Base-by-base conservation (phyloP, 2,113 vertebrate species). In the Microtus ochrogaster region DNA sequence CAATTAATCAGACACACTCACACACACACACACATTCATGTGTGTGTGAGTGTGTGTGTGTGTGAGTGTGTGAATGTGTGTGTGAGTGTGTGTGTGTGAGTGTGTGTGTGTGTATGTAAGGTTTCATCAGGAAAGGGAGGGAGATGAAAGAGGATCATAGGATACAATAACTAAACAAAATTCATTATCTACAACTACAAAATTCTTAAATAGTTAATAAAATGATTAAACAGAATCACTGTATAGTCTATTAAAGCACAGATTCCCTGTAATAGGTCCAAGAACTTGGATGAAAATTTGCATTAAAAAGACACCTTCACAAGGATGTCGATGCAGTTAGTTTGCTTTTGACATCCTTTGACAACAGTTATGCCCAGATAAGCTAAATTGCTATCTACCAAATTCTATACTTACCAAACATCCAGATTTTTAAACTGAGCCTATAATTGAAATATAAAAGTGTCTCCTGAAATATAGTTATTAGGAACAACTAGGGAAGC, bases 401-500 rank as follows among this genome's bases (percentile, higher is more conserved):
- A 81, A 78, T 83, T 87, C 7, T 58, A 39, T 39, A 81, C 7
- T 24, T 83, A 11, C 36, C 91, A 61, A 74, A 94, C 92, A 94
- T 14, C 26, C 44, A 90, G 3, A 41, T 52, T 70, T 33, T 85
- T 17, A 79, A 8, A 79, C 55, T 21, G 12, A 92, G 16, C 7
- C 47, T 73, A n/a, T 65, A 82, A 33, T 47, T 68, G 47, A 68
- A 16, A 68, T 49, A 78, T n/a, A 3, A 79, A 73, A 41, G 4
- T 47, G 4, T 73, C 61, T 79, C 73, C 89, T n/a, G 33, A 89
- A 89, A 78, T 14, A 74, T 9, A 96, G 39, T 39, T 77, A 61
- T 91, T 39, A 93, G 78, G 89, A 89, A 83, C 86, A 86, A 63
- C 16, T 26, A 79, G 30, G 33, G 78, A 95, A 95, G 41, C 2